phyloP scores from a whole-genome alignment of 1,140 invertebrate species.

The Venturia canescens region DNA sequence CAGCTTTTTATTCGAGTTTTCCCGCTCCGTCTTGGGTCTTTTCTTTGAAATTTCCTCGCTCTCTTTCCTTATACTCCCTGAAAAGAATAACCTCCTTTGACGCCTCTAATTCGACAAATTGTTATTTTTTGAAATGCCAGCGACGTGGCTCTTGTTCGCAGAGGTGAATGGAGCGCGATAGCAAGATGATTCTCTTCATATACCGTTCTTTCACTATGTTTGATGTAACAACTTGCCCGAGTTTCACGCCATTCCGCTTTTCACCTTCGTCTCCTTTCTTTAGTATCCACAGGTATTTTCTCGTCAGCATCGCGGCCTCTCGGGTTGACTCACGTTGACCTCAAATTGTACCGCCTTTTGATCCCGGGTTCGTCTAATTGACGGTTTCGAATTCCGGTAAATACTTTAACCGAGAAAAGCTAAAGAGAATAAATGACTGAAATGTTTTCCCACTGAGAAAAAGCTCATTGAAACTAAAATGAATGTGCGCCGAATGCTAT shows the following conservation, averaged over 20 bases:
- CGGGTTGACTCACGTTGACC: neutral
- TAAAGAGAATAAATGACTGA: neutral
- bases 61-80: slow-evolving; percentile 47
- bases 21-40: slow-evolving; percentile 12
- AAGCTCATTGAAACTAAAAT: neutral
- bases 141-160: slow-evolving; percentile 9
- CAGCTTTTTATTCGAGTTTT: neutral
- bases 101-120: slow-evolving; percentile 70
- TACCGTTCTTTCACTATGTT: slow-evolving; percentile 18
- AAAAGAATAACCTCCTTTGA: slow-evolving; percentile 64
- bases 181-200: neutral
- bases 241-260: neutral
- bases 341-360: neutral
- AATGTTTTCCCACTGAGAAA: neutral
- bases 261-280: neutral
- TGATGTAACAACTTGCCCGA: slow-evolving; percentile 5
- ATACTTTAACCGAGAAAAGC: slow-evolving; percentile 6
- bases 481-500: neutral
- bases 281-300: neutral
- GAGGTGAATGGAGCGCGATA: neutral
- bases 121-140: slow-evolving; percentile 67
- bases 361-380: slow-evolving; percentile 31
- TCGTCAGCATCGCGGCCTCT: neutral
- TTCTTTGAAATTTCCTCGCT: neutral
- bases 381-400: slow-evolving; percentile 49